These are phyloP conservation scores for Thymelicus sylvestris DNA, from an alignment of 2,888 invertebrate genomes.

Conservation along the genomic window DNA sequence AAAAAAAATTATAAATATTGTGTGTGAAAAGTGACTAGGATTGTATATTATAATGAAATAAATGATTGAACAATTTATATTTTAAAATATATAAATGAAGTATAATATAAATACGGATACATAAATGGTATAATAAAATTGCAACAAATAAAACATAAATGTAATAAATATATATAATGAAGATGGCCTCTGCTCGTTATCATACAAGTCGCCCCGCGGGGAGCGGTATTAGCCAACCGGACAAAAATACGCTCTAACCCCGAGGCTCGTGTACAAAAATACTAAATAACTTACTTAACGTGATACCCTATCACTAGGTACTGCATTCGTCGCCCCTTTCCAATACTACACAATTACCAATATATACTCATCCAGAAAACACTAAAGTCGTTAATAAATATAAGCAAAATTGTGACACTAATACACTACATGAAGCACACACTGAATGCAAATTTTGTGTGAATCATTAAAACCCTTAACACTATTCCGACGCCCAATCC, in stretches of 20 bases:
- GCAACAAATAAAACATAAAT: slow-evolving; percentile 2
- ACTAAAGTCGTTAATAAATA: slow-evolving; percentile 34
- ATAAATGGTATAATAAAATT: background rate
- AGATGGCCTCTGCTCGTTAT: slow-evolving; percentile 45
- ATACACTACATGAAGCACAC: slow-evolving; percentile 38
- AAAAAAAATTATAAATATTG: background rate
- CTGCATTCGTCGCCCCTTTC: slow-evolving; percentile 60
- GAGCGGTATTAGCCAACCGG: slow-evolving; percentile 41
- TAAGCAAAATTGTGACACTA: slow-evolving; percentile 37
- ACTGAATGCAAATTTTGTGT: slow-evolving; percentile 36
- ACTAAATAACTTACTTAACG: slow-evolving; percentile 57
- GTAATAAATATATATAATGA: slow-evolving; percentile 10
- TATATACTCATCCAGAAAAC: slow-evolving; percentile 35
- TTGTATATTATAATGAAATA: background rate
- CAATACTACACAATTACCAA: slow-evolving; percentile 37
- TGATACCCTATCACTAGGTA: slow-evolving; percentile 58
- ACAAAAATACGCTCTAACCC: slow-evolving; percentile 42
- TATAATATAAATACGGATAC: too few species aligned
- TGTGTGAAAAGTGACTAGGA: background rate
- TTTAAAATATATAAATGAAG: too few species aligned
- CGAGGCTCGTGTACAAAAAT: slow-evolving; percentile 64
- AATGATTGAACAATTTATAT: background rate
- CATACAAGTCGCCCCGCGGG: slow-evolving; percentile 44
- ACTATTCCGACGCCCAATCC: slow-evolving; percentile 46
- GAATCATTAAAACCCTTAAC: slow-evolving; percentile 37